Evolutionary conservation across 2,888 invertebrate species (phyloP), one percentile per base, ranked within the genome.

Genomic region (Drosophila diplacantha): DNA sequence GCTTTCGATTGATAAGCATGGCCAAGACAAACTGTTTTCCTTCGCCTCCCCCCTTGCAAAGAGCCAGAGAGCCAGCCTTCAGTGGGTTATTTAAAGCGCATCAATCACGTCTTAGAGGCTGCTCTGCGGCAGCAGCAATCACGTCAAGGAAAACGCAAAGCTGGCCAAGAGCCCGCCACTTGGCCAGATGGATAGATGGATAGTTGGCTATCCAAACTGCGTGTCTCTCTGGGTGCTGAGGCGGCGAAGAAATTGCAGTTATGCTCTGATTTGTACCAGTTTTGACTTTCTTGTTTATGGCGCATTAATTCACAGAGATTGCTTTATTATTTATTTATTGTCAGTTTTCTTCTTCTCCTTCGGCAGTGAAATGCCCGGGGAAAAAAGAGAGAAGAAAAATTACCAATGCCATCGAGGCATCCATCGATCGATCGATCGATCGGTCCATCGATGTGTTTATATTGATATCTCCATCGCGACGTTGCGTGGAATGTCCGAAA

Each of bases 211-310:
- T 29, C 35, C 55, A 61, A 44, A 34, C 66, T 64, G 71, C 59
- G 71, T 69, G 69, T 54, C 44, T 46, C 44, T 46, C 53, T 69
- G 61, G 69, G 58, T 72, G 81, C 81, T 73, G 76, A 74, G 69
- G 81, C 74, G 81, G 84, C 85, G 80, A 85, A 84, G 82, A 85
- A 84, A 86, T 83, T 86, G 86, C 87, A 87, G 88, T 87, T 87
- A 87, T 88, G 88, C 88, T 87, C 87, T 88, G 85, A 87, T 87
- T 87, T 88, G 86, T 87, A 85, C 85, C 86, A 86, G 86, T 87
- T 87, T 87, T 81, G 85, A 87, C 87, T 88, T 87, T 88, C 88
- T 88, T 86, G 85, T 85, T 85, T 85, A 85, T 81, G 71, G 75
- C 81, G 74, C 80, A 83, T 84, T 80, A 77, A 79, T 79, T 81